Base-by-base conservation (phyloP, 2,797 vertebrate genomes). In the Manis pentadactyla region DNA sequence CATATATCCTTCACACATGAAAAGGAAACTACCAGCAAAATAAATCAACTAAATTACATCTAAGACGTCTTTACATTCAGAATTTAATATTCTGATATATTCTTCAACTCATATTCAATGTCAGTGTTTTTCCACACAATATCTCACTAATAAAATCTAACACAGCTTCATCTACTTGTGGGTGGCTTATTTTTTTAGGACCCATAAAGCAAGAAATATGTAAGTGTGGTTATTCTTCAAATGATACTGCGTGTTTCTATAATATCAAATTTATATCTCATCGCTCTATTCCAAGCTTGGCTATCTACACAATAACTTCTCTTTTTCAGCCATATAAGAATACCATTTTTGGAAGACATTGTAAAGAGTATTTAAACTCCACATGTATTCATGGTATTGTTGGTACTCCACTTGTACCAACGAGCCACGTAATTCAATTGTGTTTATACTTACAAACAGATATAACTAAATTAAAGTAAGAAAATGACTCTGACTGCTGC, bases 81-180 rank as follows among this genome's bases (percentile, higher is more conserved):
- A 94, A 82, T 90, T 97, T 93, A 95, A 66, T 92, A 90, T 90
- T 89, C 77, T 89, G 59, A 90, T 88, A 93, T 53, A 85, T 34
- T 66, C 42, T 74, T 85, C 63, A 90, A 71, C 37, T 84, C 39
- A 71, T 29, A 84, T 25, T 96, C 49, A 87, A 57, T 74, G 55
- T 79, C 31, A 37, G 2, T 83, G 59, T 9, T 95, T 97, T 94
- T 61, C 49, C 49, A 79, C 11, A 88, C 10, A 71, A n/a, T 59
- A 57, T 74, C 66, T 97, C 64, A 83, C 74, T 79, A 93, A 84
- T 74, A 86, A 96, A 97, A 94, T 83, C 17, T 31, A 86, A 49
- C 6, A 75, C 39, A 23, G 31, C 1, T 59, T 86, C 59, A 96
- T 82, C 74, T 90, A 66, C 77, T 78, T 63, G 17, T 78, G 42